A percentile compares a stretch with the other conserved stretches of the same genome.
phyloP scores from a whole-genome alignment of 2,888 invertebrate genomes.

The Psylliodes chrysocephalus region DNA sequence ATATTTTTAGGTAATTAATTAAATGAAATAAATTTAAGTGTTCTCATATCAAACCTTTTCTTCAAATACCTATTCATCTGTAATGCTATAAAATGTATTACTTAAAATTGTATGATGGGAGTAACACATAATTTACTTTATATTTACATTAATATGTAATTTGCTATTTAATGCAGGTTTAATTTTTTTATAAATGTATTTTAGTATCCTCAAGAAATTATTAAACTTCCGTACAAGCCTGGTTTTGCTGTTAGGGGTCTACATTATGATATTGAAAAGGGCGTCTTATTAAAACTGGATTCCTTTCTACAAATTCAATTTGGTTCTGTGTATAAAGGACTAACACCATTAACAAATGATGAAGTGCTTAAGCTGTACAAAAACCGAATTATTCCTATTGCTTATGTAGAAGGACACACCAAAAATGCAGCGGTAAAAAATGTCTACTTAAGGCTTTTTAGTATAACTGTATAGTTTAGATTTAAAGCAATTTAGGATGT shows the following conservation, averaged over 20 bases:
- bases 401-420: conserved; percentile 84
- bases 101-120: too few species aligned
- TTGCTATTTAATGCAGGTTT: neutral
- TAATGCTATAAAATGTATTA: too few species aligned
- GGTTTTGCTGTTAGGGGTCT: conserved; percentile 95
- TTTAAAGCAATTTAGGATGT: too few species aligned
- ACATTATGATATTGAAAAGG: conserved; percentile 98
- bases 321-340: conserved; percentile 91
- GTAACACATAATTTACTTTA: too few species aligned
- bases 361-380: conserved; percentile 88
- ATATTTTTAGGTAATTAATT: neutral
- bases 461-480: too few species aligned
- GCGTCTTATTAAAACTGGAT: conserved; percentile 91
- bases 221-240: conserved; percentile 86
- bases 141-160: too few species aligned
- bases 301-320: conserved; percentile 97
- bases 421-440: conserved; percentile 75
- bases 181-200: too few species aligned
- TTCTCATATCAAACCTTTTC: conserved; percentile 1
- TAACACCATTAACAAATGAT: conserved; percentile 81
- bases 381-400: conserved; percentile 86
- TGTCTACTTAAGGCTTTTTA: neutral
- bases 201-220: conserved; percentile 90
- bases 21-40: neutral
- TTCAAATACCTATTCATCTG: too few species aligned